These are phyloP conservation scores for Elephantulus edwardii DNA, from an alignment of 2,113 vertebrate genomes.

Conservation along the genomic window DNA sequence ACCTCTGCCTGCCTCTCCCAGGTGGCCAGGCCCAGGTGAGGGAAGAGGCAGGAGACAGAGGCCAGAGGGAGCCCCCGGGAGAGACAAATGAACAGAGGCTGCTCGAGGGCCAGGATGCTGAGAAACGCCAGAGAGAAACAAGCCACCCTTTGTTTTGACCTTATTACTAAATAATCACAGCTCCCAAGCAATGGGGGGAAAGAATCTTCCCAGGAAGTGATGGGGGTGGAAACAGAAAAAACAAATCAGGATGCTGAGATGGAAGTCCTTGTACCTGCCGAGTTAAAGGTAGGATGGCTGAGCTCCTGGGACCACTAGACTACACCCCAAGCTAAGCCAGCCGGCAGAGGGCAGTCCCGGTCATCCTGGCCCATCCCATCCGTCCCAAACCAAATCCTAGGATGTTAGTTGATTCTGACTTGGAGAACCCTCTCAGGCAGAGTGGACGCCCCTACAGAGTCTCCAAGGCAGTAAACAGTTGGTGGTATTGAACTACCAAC, in stretches of 20 bases:
- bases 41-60: neutral
- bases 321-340: too few relatives aligned
- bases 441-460: too few relatives aligned
- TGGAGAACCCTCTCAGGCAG: too few relatives aligned
- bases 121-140: neutral
- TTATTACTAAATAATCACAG: slow-evolving; percentile 24
- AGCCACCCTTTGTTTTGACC: neutral
- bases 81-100: neutral
- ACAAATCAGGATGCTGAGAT: neutral
- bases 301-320: neutral
- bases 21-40: neutral
- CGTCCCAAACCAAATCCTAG: neutral
- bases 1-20: neutral
- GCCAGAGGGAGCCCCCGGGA: neutral
- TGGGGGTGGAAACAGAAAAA: neutral
- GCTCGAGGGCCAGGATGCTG: neutral
- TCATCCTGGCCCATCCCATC: too few relatives aligned
- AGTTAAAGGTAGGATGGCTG: neutral
- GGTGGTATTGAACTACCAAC: too few relatives aligned
- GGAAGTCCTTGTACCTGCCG: neutral
- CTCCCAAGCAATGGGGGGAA: neutral
- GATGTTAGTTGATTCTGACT: too few relatives aligned
- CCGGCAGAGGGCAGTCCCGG: neutral
- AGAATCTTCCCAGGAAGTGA: neutral
- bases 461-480: too few relatives aligned